A percentile compares a stretch with the other conserved stretches of the same genome.
Conservation (phyloP, 2,113 vertebrate genomes). For the Cyrtonyx montezumae region DNA sequence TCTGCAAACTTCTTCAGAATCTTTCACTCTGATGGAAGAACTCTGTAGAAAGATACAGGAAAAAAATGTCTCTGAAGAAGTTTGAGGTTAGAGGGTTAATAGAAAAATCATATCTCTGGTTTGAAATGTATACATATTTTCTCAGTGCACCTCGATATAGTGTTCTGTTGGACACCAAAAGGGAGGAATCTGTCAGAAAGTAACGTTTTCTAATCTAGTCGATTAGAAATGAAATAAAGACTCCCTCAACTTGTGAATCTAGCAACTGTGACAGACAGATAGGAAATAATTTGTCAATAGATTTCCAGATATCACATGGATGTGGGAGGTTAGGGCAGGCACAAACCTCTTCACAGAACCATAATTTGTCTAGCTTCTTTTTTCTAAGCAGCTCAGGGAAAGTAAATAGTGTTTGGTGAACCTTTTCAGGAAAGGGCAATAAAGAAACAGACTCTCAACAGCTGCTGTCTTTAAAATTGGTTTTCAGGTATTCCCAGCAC, state of each 20-base stretch:
- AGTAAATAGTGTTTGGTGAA: slow-evolving; percentile 61
- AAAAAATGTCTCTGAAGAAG: not conserved
- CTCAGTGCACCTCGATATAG: not conserved
- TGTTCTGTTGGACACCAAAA: not conserved
- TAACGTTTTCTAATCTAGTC: slow-evolving; percentile 51
- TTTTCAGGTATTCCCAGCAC: slow-evolving; percentile 11
- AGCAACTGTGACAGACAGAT: slow-evolving; percentile 36
- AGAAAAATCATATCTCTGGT: slow-evolving; percentile 50
- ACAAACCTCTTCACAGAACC: slow-evolving; percentile 13
- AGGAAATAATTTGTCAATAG: slow-evolving; percentile 59
- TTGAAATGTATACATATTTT: not conserved
- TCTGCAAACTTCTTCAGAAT: not conserved
- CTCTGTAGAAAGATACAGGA: not conserved
- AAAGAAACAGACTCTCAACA: slow-evolving; percentile 48
- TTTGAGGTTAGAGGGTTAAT: slow-evolving; percentile 47
- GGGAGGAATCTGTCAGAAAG: not conserved
- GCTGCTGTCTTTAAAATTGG: slow-evolving; percentile 49
- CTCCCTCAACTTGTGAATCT: slow-evolving; percentile 34
- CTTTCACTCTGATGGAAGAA: not conserved
- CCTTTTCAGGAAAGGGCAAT: slow-evolving; percentile 46
- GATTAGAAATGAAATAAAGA: slow-evolving; percentile 44
- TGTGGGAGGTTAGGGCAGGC: not conserved
- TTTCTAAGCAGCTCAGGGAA: slow-evolving; percentile 42
- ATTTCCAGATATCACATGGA: slow-evolving; percentile 49
- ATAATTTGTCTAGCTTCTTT: slow-evolving; percentile 36